Evolutionary conservation across 2,888 invertebrate species (phyloP).

Genomic region (Tipula helvola): DNA sequence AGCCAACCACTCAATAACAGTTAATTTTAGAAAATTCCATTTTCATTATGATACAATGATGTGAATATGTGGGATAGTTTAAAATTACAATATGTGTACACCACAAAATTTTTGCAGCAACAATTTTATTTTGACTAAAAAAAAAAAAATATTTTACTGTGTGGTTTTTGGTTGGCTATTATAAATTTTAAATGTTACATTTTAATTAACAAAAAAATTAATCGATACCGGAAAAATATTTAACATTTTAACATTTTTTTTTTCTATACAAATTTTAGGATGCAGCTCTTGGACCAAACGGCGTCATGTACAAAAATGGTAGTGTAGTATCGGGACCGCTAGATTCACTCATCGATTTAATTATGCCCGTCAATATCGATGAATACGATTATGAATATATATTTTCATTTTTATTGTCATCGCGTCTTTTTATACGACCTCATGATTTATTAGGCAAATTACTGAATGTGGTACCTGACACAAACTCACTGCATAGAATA

Average conservation of each 20-base stretch:
- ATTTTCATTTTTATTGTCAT: conserved; percentile 36
- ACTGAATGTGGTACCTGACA: conserved; percentile 32
- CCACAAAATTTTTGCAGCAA: too few species aligned
- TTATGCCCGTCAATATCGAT: conserved; percentile 29
- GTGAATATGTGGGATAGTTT: too few species aligned
- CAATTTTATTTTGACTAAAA: too few species aligned
- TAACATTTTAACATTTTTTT: too few species aligned
- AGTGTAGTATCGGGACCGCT: conserved; percentile 34
- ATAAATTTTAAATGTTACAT: background rate
- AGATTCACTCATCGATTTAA: conserved; percentile 30
- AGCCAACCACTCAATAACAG: too few species aligned
- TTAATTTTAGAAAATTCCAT: too few species aligned
- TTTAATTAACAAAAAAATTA: background rate
- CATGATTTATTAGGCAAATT: conserved; percentile 34
- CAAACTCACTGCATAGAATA: conserved; percentile 32
- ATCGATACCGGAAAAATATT: too few species aligned
- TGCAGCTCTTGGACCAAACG: conserved; percentile 32
- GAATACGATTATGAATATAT: conserved; percentile 32
- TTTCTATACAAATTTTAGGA: conserved; percentile 21
- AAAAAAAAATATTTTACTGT: too few species aligned
- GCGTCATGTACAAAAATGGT: conserved; percentile 34
- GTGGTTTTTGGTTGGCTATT: background rate
- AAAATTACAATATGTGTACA: too few species aligned
- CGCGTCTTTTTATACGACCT: conserved; percentile 34
- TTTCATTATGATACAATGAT: too few species aligned